Conservation (phyloP, 2,113 vertebrate species). For the Etheostoma cragini region DNA sequence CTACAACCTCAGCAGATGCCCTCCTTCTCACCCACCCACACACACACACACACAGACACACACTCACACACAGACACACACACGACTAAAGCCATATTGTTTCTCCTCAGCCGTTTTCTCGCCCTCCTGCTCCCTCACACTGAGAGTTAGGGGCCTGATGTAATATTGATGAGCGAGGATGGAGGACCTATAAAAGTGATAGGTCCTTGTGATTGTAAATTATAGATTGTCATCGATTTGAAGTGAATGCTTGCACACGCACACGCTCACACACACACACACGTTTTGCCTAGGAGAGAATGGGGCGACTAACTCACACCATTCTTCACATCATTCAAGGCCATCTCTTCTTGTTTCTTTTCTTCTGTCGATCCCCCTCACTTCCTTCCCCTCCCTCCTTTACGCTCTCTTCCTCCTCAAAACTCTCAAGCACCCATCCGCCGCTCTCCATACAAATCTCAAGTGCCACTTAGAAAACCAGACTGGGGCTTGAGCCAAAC, state of each 20-base stretch:
- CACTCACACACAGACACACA: slow-evolving; percentile 46
- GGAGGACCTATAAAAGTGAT: slow-evolving; percentile 95
- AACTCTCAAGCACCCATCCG: slow-evolving; percentile 74
- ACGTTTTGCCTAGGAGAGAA: slow-evolving; percentile 16
- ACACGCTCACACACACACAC: slow-evolving; percentile 33
- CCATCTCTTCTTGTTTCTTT: slow-evolving; percentile 52
- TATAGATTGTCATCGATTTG: slow-evolving; percentile 95
- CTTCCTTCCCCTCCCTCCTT: slow-evolving; percentile 4
- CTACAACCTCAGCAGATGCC: slow-evolving; percentile 82
- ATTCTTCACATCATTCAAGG: slow-evolving; percentile 61
- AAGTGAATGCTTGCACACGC: slow-evolving; percentile 34
- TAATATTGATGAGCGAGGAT: slow-evolving; percentile 97
- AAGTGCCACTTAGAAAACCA: slow-evolving; percentile 75
- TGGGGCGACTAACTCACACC: slow-evolving; percentile 54
- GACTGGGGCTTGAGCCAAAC: slow-evolving; percentile 70
- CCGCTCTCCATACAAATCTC: slow-evolving; percentile 67
- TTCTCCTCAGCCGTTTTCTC: slow-evolving; percentile 66
- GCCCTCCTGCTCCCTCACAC: slow-evolving; percentile 62
- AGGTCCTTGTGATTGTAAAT: slow-evolving; percentile 96
- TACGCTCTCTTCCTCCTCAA: slow-evolving; percentile 55
- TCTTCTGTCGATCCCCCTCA: slow-evolving; percentile 13
- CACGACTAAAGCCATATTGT: slow-evolving; percentile 68
- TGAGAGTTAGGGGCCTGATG: slow-evolving; percentile 88
- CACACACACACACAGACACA: slow-evolving; percentile 30
- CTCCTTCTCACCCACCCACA: slow-evolving; percentile 41